Evolutionary conservation across 2,888 invertebrate genomes (phyloP), one percentile per base, ranked within the genome.

Genomic region (Athripsodes cinereus): DNA sequence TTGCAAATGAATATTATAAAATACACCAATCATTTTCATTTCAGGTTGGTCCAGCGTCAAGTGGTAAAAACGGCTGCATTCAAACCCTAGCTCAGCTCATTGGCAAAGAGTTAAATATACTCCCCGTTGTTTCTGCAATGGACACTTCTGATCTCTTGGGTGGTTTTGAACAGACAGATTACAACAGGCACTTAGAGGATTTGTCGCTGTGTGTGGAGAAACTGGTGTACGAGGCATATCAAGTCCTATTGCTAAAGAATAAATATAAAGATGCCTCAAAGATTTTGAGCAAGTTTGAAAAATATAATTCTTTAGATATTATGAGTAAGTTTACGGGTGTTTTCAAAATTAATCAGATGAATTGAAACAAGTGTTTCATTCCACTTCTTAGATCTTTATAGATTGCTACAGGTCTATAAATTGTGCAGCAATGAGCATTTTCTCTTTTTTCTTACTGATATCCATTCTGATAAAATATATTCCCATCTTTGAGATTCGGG

Each of bases 101-200:
- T 1, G 92, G 92, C 1, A 84, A 84, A 65, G 81, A 83, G 59
- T 76, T 96, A 48, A 82, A 84, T 65, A 84, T 88, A 0, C 75
- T 97, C 59, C 84, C 89, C 11, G 88, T 96, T 53, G 95, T 92
- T 66, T 89, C 93, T 26, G 88, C 92, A 34, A 96, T 94, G 87
- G 97, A 97, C 69, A 93, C 96, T 0, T 91, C 90, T 0, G 96
- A 97, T 70, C 84, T 97, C 53, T 79, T 97, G 1, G 99, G 99
- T 53, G 95, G 96, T 62, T 99, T 97, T 74, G 99, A 99, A 79
- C 99, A 99, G 86, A 78, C 80, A 1, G 88, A 88, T 69, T 84
- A 85, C 66, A 84, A 83, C 62, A 78, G 87, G 65, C 89, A 89
- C 69, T 76, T 92, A 48, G 90, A 90, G 66, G 85, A 84, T 65